Evolutionary conservation across 2,113 vertebrate genomes (phyloP).

Genomic region (Nothocercus nigrocapillus): DNA sequence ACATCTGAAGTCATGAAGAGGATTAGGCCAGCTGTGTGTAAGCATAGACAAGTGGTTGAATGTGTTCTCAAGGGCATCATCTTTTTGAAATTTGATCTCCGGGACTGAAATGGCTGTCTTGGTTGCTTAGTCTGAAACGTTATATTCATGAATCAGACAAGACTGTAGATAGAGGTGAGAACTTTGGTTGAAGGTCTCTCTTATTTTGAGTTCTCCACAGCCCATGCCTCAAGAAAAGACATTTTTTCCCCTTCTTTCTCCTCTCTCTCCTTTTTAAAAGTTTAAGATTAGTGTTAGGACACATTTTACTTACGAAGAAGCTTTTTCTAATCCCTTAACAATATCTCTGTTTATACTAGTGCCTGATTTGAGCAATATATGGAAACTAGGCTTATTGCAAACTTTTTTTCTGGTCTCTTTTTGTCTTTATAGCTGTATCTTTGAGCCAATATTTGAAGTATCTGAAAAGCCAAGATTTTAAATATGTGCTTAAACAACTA

Average conservation of each 20-base stretch:
- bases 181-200: slow-evolving; percentile 32
- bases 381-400: not conserved
- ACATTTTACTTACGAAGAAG: not conserved
- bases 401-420: not conserved
- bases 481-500: not conserved
- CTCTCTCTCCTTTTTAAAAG: not conserved
- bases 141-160: slow-evolving; percentile 52
- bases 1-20: slow-evolving; percentile 52
- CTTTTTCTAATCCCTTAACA: not conserved
- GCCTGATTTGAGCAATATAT: not conserved
- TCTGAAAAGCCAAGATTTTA: not conserved
- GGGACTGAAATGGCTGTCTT: slow-evolving; percentile 67
- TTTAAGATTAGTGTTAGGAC: not conserved
- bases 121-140: slow-evolving; percentile 41
- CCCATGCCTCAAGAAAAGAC: not conserved
- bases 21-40: slow-evolving; percentile 69
- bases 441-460: not conserved
- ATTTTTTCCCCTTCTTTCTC: not conserved
- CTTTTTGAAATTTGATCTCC: slow-evolving; percentile 69
- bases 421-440: not conserved
- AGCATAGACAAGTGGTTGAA: slow-evolving; percentile 65
- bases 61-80: slow-evolving; percentile 71
- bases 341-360: not conserved
- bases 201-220: slow-evolving; percentile 30
- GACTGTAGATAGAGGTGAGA: slow-evolving; percentile 15